Evolutionary conservation across 2,888 invertebrate genomes (phyloP), one percentile per base, ranked within the genome.

Genomic region (Hofmannophila pseudospretella): DNA sequence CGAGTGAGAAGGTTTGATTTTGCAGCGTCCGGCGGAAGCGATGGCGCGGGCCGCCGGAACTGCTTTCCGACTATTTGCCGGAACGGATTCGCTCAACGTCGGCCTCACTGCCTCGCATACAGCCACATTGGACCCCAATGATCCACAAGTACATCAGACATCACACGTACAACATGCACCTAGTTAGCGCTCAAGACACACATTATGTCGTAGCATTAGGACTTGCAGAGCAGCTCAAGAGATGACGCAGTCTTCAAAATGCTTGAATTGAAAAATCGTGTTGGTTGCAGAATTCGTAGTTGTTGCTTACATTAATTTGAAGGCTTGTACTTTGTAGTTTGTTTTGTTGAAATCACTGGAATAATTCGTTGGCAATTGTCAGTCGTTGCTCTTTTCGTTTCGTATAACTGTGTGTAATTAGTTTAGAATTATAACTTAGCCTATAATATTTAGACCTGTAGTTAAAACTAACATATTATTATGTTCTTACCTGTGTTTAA

Each of bases 11-110:
- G 60, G 54, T 44, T 53, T 64, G 57, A 43, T 64, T 57, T 82
- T 79, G 51, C 86, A 93, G 93, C 91, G 90, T 76, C 92, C 93
- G 65, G 93, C 93, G 68, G 93, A 93, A 88, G 90, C 92, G 74
- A 91, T 93, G 87, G 94, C 93, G 63, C 89, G 94, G 73, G 92
- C 93, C 60, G 93, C 93, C 45, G 94, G 93, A 66, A 90, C 91
- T 62, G 91, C 93, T 65, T 93, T 92, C 89, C 90, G 94, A 47
- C 90, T 94, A 81, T 91, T 93, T 67, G 92, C 93, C 57, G 85
- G 85, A 69, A 93, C 93, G 51, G 93, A 93, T 88, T 91, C 91
- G 72, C 89, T 92, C 62, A 92, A 91, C 86, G 85, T 92, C 73
- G 91, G 91, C 58, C 82, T 91, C 69, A 90, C 90, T 69, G 90